Conservation (phyloP, 2,797 vertebrate genomes). For the Rhynchotus rufescens region DNA sequence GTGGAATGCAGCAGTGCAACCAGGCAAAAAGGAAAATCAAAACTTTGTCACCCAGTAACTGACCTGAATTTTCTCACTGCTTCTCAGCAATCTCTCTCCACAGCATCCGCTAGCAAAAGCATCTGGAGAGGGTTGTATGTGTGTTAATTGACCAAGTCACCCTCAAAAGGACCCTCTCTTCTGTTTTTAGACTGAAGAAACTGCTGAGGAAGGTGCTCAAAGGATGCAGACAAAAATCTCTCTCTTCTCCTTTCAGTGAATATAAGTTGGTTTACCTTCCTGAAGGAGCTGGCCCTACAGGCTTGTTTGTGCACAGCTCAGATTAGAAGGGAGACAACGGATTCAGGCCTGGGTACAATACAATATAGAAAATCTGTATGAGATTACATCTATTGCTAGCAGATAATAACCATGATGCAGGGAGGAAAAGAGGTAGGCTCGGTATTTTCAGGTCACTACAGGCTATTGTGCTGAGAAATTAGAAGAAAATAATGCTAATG, state of each 20-base stretch:
- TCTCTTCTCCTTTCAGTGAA: not conserved
- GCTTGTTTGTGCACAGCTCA: not conserved
- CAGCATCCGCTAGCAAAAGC: fast-evolving
- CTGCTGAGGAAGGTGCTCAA: not conserved
- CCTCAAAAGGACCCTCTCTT: not conserved
- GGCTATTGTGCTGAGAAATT: slow-evolving; percentile 27
- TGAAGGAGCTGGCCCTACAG: not conserved
- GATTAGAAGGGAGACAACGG: not conserved
- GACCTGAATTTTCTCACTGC: not conserved
- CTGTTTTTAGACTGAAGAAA: not conserved
- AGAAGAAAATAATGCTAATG: not conserved
- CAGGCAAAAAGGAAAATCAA: not conserved
- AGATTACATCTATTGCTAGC: not conserved
- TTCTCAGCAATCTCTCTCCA: not conserved
- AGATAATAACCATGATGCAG: not conserved
- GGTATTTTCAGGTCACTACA: slow-evolving; percentile 31
- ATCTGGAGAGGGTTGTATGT: not conserved
- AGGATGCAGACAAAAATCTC: not conserved
- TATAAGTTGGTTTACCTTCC: not conserved
- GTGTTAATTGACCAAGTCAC: not conserved
- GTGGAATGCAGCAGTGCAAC: not conserved
- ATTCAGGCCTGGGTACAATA: not conserved
- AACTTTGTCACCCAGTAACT: not conserved
- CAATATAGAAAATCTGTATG: not conserved
- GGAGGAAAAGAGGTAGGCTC: not conserved